A percentile compares a stretch with the other conserved stretches of the same genome.
These are phyloP conservation scores for Percopsis transmontana DNA, from an alignment of 2,113 vertebrate species.

Conservation along the genomic window DNA sequence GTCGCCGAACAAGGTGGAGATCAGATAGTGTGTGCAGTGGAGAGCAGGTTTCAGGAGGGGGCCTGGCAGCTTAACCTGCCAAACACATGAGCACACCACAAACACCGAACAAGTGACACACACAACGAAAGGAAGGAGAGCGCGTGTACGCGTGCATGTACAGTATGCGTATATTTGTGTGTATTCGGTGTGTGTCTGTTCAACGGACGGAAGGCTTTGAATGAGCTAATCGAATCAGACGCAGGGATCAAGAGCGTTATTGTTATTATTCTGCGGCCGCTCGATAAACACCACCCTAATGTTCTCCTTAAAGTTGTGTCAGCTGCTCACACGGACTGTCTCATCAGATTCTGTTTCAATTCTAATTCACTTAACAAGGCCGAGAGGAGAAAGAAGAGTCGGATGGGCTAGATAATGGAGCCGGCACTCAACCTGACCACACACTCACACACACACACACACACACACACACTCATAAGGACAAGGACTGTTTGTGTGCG, in stretches of 20 bases:
- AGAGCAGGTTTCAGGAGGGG: slow-evolving; percentile 31
- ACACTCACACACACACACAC: slow-evolving; percentile 8
- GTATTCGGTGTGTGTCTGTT: not conserved
- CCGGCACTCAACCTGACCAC: slow-evolving; percentile 49
- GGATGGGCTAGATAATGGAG: slow-evolving; percentile 68
- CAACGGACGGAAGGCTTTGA: slow-evolving; percentile 2
- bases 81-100: slow-evolving; percentile 13
- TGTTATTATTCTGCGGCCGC: slow-evolving; percentile 45
- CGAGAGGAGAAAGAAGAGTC: slow-evolving; percentile 55
- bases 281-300: slow-evolving; percentile 45
- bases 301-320: slow-evolving; percentile 56
- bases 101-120: not conserved
- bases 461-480: slow-evolving; percentile 1
- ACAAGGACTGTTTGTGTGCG: no score
- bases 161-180: slow-evolving; percentile 1
- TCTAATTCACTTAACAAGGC: slow-evolving; percentile 77
- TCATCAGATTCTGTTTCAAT: slow-evolving; percentile 54
- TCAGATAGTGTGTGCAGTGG: slow-evolving; percentile 30
- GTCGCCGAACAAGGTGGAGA: slow-evolving; percentile 40
- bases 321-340: slow-evolving; percentile 51
- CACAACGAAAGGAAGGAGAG: not conserved
- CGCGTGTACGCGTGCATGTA: not conserved
- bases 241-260: slow-evolving; percentile 25
- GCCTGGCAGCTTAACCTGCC: slow-evolving; percentile 42
- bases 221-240: slow-evolving; percentile 41